These are phyloP conservation scores for Phasianus colchicus DNA, from an alignment of 2,113 vertebrate species.

Conservation along the genomic window DNA sequence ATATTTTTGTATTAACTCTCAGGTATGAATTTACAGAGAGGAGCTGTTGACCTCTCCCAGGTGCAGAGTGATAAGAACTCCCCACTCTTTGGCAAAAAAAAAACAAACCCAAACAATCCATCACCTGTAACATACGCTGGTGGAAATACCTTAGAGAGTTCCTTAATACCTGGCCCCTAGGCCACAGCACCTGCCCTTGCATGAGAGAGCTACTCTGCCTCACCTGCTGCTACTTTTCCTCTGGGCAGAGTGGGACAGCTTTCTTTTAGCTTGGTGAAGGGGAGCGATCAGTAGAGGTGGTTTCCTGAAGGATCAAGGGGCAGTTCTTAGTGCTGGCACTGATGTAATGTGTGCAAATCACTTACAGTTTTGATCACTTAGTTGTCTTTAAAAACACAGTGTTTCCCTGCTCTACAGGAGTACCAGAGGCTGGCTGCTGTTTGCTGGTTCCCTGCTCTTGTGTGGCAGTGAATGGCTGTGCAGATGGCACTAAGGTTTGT, in stretches of 20 bases:
- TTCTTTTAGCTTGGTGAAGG: background rate
- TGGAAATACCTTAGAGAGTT: background rate
- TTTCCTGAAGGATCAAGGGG: background rate
- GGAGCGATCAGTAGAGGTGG: background rate
- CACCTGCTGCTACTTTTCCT: fast-evolving
- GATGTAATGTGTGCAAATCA: background rate
- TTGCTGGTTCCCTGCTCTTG: background rate
- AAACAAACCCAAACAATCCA: background rate
- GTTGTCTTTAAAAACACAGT: background rate
- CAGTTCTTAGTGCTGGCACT: background rate
- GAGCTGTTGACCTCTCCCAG: background rate
- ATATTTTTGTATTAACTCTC: background rate
- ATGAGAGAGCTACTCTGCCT: background rate
- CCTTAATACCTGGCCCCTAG: background rate
- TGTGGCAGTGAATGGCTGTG: background rate
- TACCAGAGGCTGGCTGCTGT: background rate
- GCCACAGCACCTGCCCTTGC: background rate
- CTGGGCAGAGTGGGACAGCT: fast-evolving
- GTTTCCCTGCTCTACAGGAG: background rate
- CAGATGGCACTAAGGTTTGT: background rate
- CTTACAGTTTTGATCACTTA: fast-evolving
- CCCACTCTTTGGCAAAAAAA: background rate
- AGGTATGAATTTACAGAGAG: background rate
- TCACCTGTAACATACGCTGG: background rate
- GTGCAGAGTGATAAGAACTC: background rate